Base-by-base conservation (phyloP, 2,888 invertebrate genomes). In the Ceratothoa steindachneri region DNA sequence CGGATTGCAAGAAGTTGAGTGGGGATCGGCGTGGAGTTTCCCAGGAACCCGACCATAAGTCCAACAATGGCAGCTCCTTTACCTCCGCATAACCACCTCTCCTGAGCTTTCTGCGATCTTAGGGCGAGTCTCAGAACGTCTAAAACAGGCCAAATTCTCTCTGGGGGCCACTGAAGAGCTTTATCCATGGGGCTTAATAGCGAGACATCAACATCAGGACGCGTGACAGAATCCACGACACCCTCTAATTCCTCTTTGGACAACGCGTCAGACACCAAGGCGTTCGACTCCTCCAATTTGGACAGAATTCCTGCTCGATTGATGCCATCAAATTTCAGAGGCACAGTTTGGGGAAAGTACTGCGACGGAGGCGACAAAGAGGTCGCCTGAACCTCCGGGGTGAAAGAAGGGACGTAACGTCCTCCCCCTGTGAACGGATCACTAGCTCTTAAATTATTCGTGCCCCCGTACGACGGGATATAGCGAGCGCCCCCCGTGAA, bases 41-140 rank as follows among this genome's bases (percentile, higher is more conserved):
- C 82, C n/a, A 84, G 77, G 84, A 87, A 82, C 80, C 82, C 80
- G 5, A 87, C 81, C 22, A 88, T 81, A 24, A 83, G 82, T 24
- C 84, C 82, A 12, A 87, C 81, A 64, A 88, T 85, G 41, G 83
- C 83, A 27, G 79, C 76, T 15, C 82, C 81, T 12, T 81, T 79
- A 7, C 75, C 69, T 71, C 84, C 82, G 71, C 83, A 82, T 82
- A 87, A 86, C 67, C 90, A 83, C 65, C 85, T 81, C 4, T 85
- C 83, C 80, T 89, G 89, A 4, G 91, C 87, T 2, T 87, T 86
- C 82, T 88, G 88, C 80, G 90, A 89, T 65, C 93, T 88, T 52
- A 96, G 88, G 0, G 93, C 92, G 82, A 97, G 85, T 80, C 97
- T 88, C 15, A 94, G 87, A 3, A 97, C 86, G 83, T 98, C 97